Percentiles rank a stretch among this genome's conserved stretches.
These are phyloP conservation scores for Mus spretus DNA, from an alignment of 2,797 vertebrate genomes.

Conservation along the genomic window DNA sequence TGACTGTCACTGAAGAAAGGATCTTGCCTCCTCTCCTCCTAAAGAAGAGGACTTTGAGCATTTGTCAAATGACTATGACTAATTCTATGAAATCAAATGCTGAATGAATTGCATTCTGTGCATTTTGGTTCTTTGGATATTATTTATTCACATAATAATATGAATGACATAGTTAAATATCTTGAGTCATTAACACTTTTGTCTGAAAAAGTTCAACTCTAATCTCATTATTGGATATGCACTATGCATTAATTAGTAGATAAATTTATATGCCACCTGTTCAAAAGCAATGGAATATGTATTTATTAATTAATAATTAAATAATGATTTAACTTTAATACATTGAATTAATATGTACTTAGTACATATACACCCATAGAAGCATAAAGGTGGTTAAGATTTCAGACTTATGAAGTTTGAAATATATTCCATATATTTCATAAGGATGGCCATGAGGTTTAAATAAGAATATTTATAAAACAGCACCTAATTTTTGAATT, in stretches of 20 bases:
- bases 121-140: neutral
- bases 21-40: neutral
- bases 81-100: conserved; percentile 25
- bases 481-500: neutral
- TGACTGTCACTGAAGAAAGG: conserved; percentile 40
- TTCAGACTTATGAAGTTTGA: neutral
- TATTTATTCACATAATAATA: neutral
- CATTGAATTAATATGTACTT: neutral
- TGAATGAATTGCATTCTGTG: neutral
- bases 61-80: neutral
- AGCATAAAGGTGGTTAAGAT: neutral
- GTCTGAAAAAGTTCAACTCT: neutral
- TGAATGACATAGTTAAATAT: neutral
- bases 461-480: neutral
- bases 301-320: neutral
- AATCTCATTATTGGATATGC: neutral
- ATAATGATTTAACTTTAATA: neutral
- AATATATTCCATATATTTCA: neutral
- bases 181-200: neutral
- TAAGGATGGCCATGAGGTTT: neutral
- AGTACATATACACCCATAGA: neutral
- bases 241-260: conserved; percentile 7
- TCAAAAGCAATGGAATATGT: conserved; percentile 27
- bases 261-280: neutral
- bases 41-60: conserved; percentile 2